phyloP scores from a whole-genome alignment of 1,140 invertebrate genomes.

The Colletes gigas region DNA sequence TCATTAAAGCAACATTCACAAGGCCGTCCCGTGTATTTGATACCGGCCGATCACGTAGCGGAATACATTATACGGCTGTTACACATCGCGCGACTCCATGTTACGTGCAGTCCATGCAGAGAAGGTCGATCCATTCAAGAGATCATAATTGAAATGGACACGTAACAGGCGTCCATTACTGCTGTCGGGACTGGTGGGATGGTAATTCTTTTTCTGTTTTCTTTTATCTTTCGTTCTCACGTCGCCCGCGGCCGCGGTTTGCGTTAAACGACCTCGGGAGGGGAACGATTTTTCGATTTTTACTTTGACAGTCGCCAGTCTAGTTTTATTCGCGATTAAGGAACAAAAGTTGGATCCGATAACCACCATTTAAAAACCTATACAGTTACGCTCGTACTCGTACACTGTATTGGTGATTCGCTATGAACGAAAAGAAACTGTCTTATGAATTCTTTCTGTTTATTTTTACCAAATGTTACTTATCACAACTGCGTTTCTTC shows the following conservation, averaged over 20 bases:
- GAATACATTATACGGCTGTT: slow-evolving; percentile 62
- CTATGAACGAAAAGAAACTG: too few relatives aligned
- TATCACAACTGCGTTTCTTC: too few relatives aligned
- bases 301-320: too few relatives aligned
- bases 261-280: background rate
- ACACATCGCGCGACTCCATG: slow-evolving; percentile 26
- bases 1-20: slow-evolving; percentile 70
- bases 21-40: slow-evolving; percentile 38
- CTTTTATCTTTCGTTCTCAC: background rate
- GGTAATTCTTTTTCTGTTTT: background rate
- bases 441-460: too few relatives aligned
- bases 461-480: too few relatives aligned
- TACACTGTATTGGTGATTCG: too few relatives aligned
- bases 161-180: slow-evolving; percentile 19
- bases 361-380: too few relatives aligned
- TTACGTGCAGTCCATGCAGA: slow-evolving; percentile 53
- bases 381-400: too few relatives aligned
- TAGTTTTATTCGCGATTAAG: too few relatives aligned
- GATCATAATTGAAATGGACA: slow-evolving; percentile 31
- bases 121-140: background rate
- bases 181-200: background rate
- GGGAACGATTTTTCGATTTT: background rate
- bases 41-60: slow-evolving; percentile 53
- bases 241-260: background rate
- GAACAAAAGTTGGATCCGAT: too few relatives aligned